These are phyloP conservation scores for Danio albolineatus DNA, from an alignment of 2,797 vertebrate genomes.

Conservation along the genomic window DNA sequence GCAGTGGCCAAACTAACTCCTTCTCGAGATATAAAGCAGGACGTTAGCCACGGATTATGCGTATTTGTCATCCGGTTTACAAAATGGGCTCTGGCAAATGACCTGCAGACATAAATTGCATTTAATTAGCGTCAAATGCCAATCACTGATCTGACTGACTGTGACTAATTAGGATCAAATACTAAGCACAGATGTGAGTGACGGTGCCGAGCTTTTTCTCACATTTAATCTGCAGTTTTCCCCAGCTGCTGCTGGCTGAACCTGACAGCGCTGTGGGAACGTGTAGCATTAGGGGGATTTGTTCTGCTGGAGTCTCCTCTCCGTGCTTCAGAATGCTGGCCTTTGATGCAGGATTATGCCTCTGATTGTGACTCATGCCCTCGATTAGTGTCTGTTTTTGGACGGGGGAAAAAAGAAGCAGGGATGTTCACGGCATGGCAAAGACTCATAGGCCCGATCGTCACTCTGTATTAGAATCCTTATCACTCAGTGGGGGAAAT, in stretches of 20 bases:
- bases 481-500: constrained; percentile 36
- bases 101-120: constrained; percentile 1
- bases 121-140: constrained; percentile 38
- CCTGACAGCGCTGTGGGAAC: constrained; percentile 42
- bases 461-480: constrained; percentile 37
- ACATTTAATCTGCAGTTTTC: constrained; percentile 38
- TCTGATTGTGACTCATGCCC: constrained; percentile 71
- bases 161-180: constrained; percentile 44
- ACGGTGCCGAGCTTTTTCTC: not conserved
- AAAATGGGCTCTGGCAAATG: not conserved
- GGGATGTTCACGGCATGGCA: constrained; percentile 12
- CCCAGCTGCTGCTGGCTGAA: constrained; percentile 36
- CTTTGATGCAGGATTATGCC: constrained; percentile 71
- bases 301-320: constrained; percentile 62
- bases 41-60: not conserved
- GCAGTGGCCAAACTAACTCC: not conserved
- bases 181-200: constrained; percentile 35
- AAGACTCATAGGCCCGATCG: constrained; percentile 25
- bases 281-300: constrained; percentile 62
- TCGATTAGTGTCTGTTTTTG: constrained; percentile 58
- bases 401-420: constrained; percentile 28
- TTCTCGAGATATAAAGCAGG: not conserved
- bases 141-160: constrained; percentile 36
- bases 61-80: not conserved
- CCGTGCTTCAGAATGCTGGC: constrained; percentile 56